phyloP scores from a whole-genome alignment of 1,140 invertebrate species.

The Popillia japonica region DNA sequence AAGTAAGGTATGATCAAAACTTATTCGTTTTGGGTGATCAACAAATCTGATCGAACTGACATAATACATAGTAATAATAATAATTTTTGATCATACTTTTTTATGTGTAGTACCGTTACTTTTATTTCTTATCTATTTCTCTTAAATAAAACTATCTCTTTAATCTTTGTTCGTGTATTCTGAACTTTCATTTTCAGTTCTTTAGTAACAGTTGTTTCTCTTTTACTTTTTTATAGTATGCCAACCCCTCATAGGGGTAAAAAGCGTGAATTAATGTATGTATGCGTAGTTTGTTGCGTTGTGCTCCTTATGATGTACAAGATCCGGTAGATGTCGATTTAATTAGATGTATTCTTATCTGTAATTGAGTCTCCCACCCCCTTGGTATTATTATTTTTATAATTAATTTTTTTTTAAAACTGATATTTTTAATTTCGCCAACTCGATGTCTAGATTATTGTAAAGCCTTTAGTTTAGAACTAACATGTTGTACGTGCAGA shows the following conservation, averaged over 20 bases:
- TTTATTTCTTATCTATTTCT: slow-evolving; percentile 4
- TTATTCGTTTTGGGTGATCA: too few relatives aligned
- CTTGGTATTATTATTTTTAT: not conserved
- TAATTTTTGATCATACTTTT: not conserved
- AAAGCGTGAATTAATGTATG: slow-evolving; percentile 62
- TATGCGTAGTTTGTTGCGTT: slow-evolving; percentile 61
- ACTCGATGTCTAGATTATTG: not conserved
- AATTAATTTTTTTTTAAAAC: not conserved
- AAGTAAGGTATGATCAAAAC: too few relatives aligned
- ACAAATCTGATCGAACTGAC: too few relatives aligned
- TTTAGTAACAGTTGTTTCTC: slow-evolving; percentile 33
- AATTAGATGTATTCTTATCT: not conserved
- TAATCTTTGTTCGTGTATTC: slow-evolving; percentile 17
- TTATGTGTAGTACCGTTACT: not conserved
- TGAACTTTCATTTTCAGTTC: slow-evolving; percentile 2
- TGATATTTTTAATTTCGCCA: not conserved
- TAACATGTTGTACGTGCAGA: not conserved
- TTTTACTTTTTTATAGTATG: slow-evolving; percentile 56
- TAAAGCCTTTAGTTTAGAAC: not conserved
- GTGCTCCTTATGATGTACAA: slow-evolving; percentile 60
- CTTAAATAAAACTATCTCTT: slow-evolving; percentile 18
- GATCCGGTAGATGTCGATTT: slow-evolving; percentile 54
- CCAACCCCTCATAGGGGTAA: slow-evolving; percentile 60
- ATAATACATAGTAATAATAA: too few relatives aligned
- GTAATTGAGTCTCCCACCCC: not conserved